Evolutionary conservation across 2,113 vertebrate species (phyloP).

Genomic region (Riparia riparia): DNA sequence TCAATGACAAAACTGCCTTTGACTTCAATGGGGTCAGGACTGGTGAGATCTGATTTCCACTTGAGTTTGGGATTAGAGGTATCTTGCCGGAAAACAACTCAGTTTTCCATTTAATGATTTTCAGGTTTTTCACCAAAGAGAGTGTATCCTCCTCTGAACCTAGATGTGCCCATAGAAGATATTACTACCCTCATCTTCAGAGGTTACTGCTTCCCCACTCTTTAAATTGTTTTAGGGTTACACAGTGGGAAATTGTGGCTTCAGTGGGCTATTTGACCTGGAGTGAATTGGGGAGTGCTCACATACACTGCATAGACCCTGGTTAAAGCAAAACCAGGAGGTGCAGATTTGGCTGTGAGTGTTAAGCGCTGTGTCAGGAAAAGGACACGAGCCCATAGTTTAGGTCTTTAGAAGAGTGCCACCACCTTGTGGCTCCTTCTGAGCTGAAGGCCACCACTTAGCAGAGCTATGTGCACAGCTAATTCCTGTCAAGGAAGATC

Average conservation of each 20-base stretch:
- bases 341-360: neutral
- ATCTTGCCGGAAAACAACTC: constrained; percentile 5
- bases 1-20: constrained; percentile 60
- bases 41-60: constrained; percentile 23
- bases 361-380: neutral
- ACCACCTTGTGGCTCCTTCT: neutral
- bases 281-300: neutral
- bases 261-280: neutral
- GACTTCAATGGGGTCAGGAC: constrained; percentile 18
- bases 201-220: neutral
- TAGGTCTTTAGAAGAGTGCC: neutral
- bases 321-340: neutral
- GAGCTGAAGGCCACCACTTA: neutral
- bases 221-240: neutral
- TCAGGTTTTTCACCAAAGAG: neutral
- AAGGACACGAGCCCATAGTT: neutral
- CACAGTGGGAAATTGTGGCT: neutral
- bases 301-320: neutral
- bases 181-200: neutral
- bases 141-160: neutral
- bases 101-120: neutral
- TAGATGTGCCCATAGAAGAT: neutral
- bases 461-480: neutral
- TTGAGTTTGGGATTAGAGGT: neutral
- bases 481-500: neutral